Evolutionary conservation across 2,113 vertebrate genomes (phyloP).

Genomic region (Pelmatolapia mariae): DNA sequence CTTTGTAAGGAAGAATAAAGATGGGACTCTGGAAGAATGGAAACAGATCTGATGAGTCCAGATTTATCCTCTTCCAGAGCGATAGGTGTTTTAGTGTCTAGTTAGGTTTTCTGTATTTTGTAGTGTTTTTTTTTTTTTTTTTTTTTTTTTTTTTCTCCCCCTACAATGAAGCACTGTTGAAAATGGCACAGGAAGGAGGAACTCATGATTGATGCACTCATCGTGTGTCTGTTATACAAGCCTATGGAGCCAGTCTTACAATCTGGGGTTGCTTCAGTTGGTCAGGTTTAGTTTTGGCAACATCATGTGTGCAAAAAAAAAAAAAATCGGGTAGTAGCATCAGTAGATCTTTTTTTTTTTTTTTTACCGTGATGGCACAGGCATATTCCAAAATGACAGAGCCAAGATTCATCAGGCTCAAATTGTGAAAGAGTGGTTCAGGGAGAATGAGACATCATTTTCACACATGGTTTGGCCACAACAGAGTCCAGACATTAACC

Average conservation of each 20-base stretch:
- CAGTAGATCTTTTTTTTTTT: neutral
- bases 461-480: neutral
- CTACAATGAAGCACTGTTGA: neutral
- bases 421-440: neutral
- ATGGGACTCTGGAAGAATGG: neutral
- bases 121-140: neutral
- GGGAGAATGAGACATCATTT: neutral
- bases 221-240: neutral
- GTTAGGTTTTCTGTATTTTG: neutral
- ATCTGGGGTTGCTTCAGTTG: neutral
- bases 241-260: neutral
- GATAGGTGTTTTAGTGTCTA: neutral
- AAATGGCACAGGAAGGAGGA: neutral
- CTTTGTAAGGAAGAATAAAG: neutral
- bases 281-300: neutral
- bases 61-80: neutral
- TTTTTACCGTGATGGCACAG: neutral
- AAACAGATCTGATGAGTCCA: neutral
- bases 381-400: neutral
- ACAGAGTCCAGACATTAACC: neutral
- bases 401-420: neutral
- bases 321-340: neutral
- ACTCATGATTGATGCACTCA: neutral
- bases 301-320: neutral
- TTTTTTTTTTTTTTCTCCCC: neutral